Evolutionary conservation across 2,113 vertebrate genomes (phyloP), one percentile per base, ranked within the genome.

Genomic region (Lepidothrix coronata): DNA sequence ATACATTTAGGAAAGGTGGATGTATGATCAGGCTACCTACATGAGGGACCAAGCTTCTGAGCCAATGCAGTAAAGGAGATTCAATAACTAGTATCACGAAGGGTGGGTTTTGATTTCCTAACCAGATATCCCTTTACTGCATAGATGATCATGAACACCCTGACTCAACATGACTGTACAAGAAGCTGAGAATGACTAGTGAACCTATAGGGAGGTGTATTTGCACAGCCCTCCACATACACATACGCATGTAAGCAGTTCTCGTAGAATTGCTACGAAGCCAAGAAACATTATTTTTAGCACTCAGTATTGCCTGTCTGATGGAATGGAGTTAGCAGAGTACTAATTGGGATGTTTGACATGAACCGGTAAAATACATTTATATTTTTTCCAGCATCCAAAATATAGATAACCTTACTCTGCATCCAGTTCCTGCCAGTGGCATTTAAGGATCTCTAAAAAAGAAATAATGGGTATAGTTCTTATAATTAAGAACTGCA

Each of bases 291-390:
- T 63, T 88, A 20, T 76, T 85, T 54, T 88, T 85, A 79, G 44
- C 28, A 22, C 74, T 95, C 41, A 21, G 8, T 65, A 44, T 74
- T 77, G 63, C 67, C 67, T 82, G n/a, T 23, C 66, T 79, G 74
- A 43, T 73, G 51, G 52, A 79, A 39, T 85, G 24, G 59, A 82
- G 54, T 67, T 66, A 94, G 82, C 30, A 55, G 75, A 88, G 58
- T 78, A 74, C 74, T 90, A 90, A 91, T 63, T 85, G 90, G 65
- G 85, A 93, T 35, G 55, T 89, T 91, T 93, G 67, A 93, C 74
- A 66, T 21, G 21, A 94, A 93, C 54, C 1, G 1, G 54, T 66
- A 51, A 90, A 88, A 82, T 77, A 24, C 21, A 27, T 65, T 93
- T 70, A 37, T 78, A 61, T 49, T 76, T 94, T 90, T 87, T 70